Percentiles rank a stretch among this genome's conserved stretches.
Evolutionary conservation across 2,113 vertebrate species (phyloP).

Genomic region (Hiodon tergisus): DNA sequence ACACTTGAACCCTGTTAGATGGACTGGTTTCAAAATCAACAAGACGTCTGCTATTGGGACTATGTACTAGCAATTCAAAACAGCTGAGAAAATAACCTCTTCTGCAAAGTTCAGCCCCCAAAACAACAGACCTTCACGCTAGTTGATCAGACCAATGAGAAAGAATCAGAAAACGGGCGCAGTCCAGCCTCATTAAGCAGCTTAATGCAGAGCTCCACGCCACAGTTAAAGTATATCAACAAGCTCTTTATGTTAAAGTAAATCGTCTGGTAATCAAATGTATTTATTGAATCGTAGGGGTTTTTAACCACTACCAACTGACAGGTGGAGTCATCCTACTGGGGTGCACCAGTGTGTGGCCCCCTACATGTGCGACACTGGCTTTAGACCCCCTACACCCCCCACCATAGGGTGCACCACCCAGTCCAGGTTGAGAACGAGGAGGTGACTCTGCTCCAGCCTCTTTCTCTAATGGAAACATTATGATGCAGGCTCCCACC

Average conservation of each 20-base stretch:
- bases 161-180: too few relatives aligned
- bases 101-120: neutral
- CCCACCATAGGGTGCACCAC: neutral
- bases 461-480: constrained; percentile 10
- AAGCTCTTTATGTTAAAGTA: too few relatives aligned
- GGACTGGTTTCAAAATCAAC: constrained; percentile 5
- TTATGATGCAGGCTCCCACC: neutral
- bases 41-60: neutral
- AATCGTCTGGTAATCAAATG: too few relatives aligned
- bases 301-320: neutral
- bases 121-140: neutral
- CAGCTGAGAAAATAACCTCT: constrained; percentile 11
- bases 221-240: too few relatives aligned
- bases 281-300: too few relatives aligned
- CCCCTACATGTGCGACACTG: neutral
- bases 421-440: neutral
- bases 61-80: neutral
- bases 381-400: neutral
- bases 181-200: too few relatives aligned
- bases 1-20: neutral
- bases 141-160: too few relatives aligned
- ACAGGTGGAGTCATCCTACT: neutral
- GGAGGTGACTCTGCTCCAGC: neutral
- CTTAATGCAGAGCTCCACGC: too few relatives aligned
- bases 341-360: neutral